Evolutionary conservation across 2,888 invertebrate genomes (phyloP).

Genomic region (Cotesia congregata): DNA sequence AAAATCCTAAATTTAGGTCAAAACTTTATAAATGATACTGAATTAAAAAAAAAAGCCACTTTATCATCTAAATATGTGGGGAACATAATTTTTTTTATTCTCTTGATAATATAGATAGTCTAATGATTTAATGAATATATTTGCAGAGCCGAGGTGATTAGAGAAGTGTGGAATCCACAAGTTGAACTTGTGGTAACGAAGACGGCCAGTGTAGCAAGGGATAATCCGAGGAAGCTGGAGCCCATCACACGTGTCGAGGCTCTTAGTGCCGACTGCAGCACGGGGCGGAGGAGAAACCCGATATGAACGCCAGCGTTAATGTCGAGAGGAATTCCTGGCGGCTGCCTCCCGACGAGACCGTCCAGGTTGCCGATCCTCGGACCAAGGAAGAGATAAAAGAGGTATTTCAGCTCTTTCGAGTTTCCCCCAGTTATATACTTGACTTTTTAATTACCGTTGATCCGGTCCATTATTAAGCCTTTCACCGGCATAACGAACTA

Average conservation of each 20-base stretch:
- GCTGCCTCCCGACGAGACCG: constrained; percentile 91
- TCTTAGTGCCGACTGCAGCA: constrained; percentile 17
- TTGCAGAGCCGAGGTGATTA: neutral
- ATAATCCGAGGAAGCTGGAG: constrained; percentile 21
- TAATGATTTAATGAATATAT: neutral
- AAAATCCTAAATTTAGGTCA: too few relatives aligned
- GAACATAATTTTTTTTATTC: too few relatives aligned
- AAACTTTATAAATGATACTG: too few relatives aligned
- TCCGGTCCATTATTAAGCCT: too few relatives aligned
- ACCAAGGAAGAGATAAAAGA: constrained; percentile 80
- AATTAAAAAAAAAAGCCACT: too few relatives aligned
- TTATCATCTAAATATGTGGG: too few relatives aligned
- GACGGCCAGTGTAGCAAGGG: constrained; percentile 5
- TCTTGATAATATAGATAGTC: too few relatives aligned
- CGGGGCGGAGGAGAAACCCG: constrained; percentile 60
- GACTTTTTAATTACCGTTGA: too few relatives aligned
- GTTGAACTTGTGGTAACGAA: constrained; percentile 42
- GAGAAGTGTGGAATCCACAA: constrained; percentile 38
- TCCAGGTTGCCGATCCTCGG: constrained; percentile 91
- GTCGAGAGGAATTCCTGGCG: constrained; percentile 93
- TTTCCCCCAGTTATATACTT: neutral
- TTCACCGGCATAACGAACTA: neutral
- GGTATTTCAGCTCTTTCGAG: constrained; percentile 55
- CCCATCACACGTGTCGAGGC: constrained; percentile 17
- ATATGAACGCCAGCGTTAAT: constrained; percentile 92